Evolutionary conservation across 2,113 vertebrate species (phyloP).

Genomic region (Nematolebias whitei): DNA sequence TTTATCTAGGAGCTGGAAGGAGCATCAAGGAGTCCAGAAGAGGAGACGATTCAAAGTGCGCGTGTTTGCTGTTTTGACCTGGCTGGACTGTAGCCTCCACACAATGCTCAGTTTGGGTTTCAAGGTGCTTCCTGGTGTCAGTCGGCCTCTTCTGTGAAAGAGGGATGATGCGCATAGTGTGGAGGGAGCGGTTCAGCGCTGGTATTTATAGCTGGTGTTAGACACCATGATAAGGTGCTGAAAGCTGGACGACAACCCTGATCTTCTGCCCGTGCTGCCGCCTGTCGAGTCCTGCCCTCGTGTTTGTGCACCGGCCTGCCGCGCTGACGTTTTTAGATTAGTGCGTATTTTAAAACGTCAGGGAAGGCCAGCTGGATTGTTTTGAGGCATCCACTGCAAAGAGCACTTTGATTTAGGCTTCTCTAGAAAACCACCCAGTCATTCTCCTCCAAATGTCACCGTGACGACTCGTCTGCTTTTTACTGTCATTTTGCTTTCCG

Average conservation of each 20-base stretch:
- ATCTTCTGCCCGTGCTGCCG: constrained; percentile 45
- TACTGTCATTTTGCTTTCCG: too few species aligned
- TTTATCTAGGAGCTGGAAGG: constrained; percentile 7
- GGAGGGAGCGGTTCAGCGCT: constrained; percentile 29
- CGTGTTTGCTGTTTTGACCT: constrained; percentile 1
- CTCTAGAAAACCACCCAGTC: too few species aligned
- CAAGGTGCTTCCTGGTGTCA: constrained; percentile 64
- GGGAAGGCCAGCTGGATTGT: background rate
- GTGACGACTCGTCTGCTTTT: too few species aligned
- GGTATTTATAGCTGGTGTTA: constrained; percentile 76
- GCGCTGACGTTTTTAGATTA: constrained; percentile 35
- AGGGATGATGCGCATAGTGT: constrained; percentile 56
- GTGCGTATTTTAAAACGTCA: constrained; percentile 15
- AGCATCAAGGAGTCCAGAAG: constrained; percentile 2
- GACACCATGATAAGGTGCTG: constrained; percentile 58
- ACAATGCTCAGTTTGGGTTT: constrained; percentile 55
- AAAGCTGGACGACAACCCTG: constrained; percentile 59
- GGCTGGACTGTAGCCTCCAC: constrained; percentile 1
- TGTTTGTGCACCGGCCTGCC: constrained; percentile 20
- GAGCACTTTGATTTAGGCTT: too few species aligned
- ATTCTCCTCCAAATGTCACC: too few species aligned
- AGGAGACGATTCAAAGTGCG: constrained; percentile 1
- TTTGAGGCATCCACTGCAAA: too few species aligned
- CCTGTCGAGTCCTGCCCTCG: constrained; percentile 4
- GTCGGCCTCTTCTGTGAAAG: constrained; percentile 64